Conservation (phyloP, 2,888 invertebrate genomes). For the Plebejus anna region DNA sequence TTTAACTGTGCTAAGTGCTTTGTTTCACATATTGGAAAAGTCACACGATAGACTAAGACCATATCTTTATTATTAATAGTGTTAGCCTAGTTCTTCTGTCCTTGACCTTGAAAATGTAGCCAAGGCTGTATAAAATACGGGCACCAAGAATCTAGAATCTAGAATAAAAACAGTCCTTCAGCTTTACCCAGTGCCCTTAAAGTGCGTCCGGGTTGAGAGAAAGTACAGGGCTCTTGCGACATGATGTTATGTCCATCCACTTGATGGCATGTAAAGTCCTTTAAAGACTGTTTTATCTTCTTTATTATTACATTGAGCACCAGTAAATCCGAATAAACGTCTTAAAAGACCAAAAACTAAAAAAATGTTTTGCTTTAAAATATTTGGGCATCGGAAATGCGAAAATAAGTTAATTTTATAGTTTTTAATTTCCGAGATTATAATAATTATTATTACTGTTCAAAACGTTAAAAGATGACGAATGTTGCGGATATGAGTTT, state of each 20-base stretch:
- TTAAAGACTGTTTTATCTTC: not conserved
- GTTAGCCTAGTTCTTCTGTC: not conserved
- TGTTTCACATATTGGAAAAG: no score
- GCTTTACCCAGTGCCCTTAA: constrained; percentile 18
- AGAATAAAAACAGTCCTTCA: not conserved
- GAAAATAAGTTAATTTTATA: not conserved
- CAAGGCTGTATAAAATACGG: not conserved
- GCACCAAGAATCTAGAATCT: not conserved
- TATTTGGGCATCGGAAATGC: no score
- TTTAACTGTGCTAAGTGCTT: no score
- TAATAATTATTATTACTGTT: not conserved
- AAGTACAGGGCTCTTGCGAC: constrained; percentile 5
- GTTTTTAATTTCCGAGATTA: not conserved
- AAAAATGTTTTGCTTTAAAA: no score
- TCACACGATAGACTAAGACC: no score
- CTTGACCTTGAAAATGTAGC: not conserved
- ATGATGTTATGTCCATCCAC: not conserved
- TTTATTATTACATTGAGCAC: not conserved
- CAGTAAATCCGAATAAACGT: not conserved
- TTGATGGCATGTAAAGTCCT: not conserved
- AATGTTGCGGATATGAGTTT: not conserved
- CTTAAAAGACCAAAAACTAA: no score
- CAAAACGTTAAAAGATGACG: not conserved
- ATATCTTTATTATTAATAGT: not conserved
- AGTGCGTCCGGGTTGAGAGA: constrained; percentile 4